A percentile compares a stretch with the other conserved stretches of the same genome.
Conservation (phyloP, 2,113 vertebrate species). For the Tylochromis polylepis region DNA sequence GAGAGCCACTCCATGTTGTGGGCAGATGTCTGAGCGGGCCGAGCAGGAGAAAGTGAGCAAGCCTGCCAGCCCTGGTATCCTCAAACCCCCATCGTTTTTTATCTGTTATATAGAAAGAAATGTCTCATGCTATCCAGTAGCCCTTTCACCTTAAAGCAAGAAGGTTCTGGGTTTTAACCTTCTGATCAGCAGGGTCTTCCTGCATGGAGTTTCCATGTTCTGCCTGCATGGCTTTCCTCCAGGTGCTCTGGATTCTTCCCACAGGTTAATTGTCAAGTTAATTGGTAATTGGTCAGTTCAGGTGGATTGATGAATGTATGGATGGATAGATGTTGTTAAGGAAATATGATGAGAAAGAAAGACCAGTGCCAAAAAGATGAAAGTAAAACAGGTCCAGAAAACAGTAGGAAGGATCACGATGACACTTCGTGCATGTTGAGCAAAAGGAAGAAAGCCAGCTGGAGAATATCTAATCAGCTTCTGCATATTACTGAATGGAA, state of each 20-base stretch:
- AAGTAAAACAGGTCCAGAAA: neutral
- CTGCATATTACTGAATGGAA: neutral
- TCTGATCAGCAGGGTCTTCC: neutral
- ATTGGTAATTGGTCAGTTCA: neutral
- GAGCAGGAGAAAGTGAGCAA: constrained; percentile 21
- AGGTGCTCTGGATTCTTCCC: neutral
- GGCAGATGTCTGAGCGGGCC: constrained; percentile 50
- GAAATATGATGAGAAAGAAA: neutral
- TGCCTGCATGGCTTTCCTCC: neutral
- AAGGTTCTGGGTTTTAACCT: neutral
- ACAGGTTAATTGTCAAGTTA: neutral
- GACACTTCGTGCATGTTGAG: neutral
- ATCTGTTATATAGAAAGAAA: neutral
- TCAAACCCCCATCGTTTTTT: neutral
- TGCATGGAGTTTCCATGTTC: neutral
- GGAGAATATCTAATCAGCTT: constrained; percentile 7
- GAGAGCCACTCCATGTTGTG: constrained; percentile 50
- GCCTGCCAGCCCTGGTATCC: neutral
- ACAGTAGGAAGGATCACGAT: neutral
- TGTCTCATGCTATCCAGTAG: neutral
- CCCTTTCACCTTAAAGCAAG: neutral
- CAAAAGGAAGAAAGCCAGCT: constrained; percentile 12
- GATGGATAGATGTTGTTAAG: neutral
- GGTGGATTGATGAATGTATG: neutral
- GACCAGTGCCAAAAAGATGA: constrained; percentile 4